phyloP scores from a whole-genome alignment of 1,140 invertebrate species.

The Rhagoletis pomonella region DNA sequence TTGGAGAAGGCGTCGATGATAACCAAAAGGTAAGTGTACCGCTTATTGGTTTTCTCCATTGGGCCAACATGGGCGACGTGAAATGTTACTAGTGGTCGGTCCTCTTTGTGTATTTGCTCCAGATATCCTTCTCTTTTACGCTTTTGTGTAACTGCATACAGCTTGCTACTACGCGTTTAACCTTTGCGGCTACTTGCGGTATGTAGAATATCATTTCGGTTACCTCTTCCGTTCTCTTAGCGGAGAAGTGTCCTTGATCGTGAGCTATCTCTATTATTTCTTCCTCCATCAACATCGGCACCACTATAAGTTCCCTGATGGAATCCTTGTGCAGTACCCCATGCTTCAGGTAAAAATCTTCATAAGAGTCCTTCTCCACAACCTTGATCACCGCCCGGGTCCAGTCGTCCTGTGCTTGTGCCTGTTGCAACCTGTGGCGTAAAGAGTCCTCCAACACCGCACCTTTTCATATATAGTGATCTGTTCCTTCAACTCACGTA shows the following conservation, averaged over 20 bases:
- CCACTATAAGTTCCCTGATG: neutral
- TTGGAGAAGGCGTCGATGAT: conserved; percentile 60
- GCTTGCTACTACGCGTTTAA: neutral
- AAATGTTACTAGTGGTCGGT: conserved; percentile 33
- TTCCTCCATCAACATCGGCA: neutral
- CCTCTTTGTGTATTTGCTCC: neutral
- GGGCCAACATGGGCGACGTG: conserved; percentile 66
- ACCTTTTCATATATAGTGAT: no score
- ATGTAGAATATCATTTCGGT: neutral
- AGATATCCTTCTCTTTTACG: no score
- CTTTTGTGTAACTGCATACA: conserved; percentile 51
- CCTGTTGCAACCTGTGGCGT: no score
- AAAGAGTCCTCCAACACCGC: neutral
- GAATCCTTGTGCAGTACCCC: no score
- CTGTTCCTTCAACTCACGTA: no score
- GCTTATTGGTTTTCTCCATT: conserved; percentile 59
- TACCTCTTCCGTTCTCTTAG: no score
- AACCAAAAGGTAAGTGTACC: conserved; percentile 71
- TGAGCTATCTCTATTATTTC: conserved; percentile 6
- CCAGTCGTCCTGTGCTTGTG: no score
- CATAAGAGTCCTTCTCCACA: neutral
- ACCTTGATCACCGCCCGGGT: neutral
- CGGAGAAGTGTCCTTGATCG: neutral
- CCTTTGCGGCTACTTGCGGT: neutral
- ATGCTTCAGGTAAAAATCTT: neutral